Conservation (phyloP, 2,113 vertebrate species). For the Strix aluco region DNA sequence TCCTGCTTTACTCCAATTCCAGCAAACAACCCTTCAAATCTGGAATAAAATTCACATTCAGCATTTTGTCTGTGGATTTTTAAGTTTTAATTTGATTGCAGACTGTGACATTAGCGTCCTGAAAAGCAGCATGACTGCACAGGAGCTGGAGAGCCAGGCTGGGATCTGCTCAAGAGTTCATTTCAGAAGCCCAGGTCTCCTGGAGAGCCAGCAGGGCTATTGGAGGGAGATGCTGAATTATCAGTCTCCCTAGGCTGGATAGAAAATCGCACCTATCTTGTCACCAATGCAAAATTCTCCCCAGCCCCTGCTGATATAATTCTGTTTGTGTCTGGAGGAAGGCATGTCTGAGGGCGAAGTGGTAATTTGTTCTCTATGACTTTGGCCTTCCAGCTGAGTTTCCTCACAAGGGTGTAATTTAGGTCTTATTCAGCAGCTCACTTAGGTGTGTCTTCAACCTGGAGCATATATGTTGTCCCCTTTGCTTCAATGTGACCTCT, state of each 20-base stretch:
- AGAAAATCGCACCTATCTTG: neutral
- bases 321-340: neutral
- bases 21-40: neutral
- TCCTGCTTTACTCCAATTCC: neutral
- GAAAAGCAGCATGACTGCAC: neutral
- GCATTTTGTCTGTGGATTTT: neutral
- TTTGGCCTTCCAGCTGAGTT: neutral
- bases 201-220: neutral
- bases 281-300: neutral
- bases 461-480: neutral
- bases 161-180: neutral
- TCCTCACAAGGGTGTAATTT: neutral
- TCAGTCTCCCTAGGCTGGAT: neutral
- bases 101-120: neutral
- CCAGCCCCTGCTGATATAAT: neutral
- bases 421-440: neutral
- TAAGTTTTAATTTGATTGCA: neutral
- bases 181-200: neutral
- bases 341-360: neutral
- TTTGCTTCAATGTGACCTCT: neutral
- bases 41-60: neutral
- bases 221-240: neutral
- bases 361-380: neutral
- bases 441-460: neutral
- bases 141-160: neutral